Evolutionary conservation across 2,888 invertebrate species (phyloP).

Genomic region (Hetaerina titia): DNA sequence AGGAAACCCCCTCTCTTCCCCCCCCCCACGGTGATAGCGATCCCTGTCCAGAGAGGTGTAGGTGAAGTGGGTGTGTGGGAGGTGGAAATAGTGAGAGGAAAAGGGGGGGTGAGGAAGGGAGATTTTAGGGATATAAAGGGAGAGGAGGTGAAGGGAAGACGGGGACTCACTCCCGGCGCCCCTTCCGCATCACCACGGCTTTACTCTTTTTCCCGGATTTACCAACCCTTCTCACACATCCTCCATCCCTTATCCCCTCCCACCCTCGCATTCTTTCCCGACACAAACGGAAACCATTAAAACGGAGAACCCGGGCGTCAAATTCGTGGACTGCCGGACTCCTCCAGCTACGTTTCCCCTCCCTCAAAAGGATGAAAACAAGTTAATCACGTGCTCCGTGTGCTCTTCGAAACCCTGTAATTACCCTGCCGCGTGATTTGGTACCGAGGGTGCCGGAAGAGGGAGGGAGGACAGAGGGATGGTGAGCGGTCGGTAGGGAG

Average conservation of each 20-base stretch:
- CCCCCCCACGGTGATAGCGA: no score
- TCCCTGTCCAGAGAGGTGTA: no score
- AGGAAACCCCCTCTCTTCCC: no score
- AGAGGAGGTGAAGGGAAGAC: no score
- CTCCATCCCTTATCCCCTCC: no score
- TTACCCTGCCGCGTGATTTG: slow-evolving; percentile 30
- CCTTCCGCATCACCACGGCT: neutral
- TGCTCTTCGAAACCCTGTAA: slow-evolving; percentile 35
- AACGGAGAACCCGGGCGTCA: neutral
- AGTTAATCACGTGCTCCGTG: slow-evolving; percentile 30
- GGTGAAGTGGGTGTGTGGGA: no score
- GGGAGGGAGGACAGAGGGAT: neutral
- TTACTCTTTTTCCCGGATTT: neutral
- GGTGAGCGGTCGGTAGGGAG: neutral
- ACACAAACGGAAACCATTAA: neutral
- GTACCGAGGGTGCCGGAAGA: neutral
- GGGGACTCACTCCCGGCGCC: neutral
- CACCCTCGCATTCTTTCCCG: neutral
- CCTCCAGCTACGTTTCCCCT: neutral
- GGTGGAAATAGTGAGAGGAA: no score
- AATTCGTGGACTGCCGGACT: slow-evolving; percentile 12
- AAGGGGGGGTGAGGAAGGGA: no score
- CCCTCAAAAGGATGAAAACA: slow-evolving; percentile 15
- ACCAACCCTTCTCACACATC: no score
- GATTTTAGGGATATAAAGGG: no score